Base-by-base conservation (phyloP, 2,797 vertebrate species). In the Cynodonichthys magdalenae region DNA sequence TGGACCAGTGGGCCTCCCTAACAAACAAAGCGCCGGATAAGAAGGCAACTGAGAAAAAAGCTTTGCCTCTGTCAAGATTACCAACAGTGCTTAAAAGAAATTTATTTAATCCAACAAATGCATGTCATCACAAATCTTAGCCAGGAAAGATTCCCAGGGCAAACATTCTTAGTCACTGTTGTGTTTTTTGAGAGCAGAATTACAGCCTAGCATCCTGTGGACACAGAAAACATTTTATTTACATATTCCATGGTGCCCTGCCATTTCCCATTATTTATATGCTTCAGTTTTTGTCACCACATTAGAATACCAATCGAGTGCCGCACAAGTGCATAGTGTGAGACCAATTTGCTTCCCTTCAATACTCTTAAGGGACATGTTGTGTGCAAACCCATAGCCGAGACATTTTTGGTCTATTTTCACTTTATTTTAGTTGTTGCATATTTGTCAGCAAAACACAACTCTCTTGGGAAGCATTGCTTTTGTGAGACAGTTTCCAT, bases 401-500 rank as follows among this genome's bases (percentile, higher is more conserved):
- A 69, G 64, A 79, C 64, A 63, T 82, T 79, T 74, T 59, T 66
- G 73, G 74, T 82, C 69, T 49, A 19, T 80, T 86, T 82, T 66
- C 20, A 75, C 77, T 86, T 81, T 80, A 85, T 84, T 83, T 83
- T 46, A 53, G 28, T 15, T 51, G 56, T 75, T 60, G 71, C 64
- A 69, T 51, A 81, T 87, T 85, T 82, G 70, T 71, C 59, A n/a
- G 70, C 65, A 71, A 70, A 80, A 77, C 42, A 67, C 36, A 66
- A 65, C 57, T 90, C 89, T 84, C 81, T 51, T 56, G 79, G 83
- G 87, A 81, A 57, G 69, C 63, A 67, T 81, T 86, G 84, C 81
- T 59, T 84, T 28, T 56, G 59, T 59, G 62, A 85, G 77, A 76
- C 64, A 64, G 62, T 68, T 69, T 77, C 69, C 72, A 71, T 79